phyloP scores from a whole-genome alignment of 2,888 invertebrate genomes.

The Macaria liturata region DNA sequence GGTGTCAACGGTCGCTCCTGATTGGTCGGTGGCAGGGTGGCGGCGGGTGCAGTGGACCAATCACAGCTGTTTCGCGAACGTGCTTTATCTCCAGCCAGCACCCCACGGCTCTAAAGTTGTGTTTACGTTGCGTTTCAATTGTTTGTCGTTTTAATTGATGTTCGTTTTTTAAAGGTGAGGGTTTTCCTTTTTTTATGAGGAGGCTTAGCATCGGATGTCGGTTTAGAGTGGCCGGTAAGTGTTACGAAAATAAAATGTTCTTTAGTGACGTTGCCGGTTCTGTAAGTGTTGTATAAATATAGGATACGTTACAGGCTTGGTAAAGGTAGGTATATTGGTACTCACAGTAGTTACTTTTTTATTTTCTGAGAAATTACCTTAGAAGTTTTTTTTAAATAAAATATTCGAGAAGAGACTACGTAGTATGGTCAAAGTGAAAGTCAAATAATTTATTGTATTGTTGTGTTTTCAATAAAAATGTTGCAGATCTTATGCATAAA shows the following conservation, averaged over 20 bases:
- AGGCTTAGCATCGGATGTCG: constrained; percentile 33
- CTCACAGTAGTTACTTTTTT: no score
- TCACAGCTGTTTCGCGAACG: constrained; percentile 53
- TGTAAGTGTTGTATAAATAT: no score
- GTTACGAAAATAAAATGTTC: constrained; percentile 8
- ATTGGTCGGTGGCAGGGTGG: constrained; percentile 58
- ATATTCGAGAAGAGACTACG: no score
- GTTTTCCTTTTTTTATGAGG: constrained; percentile 21
- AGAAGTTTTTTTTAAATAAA: no score
- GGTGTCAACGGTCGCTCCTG: constrained; percentile 43
- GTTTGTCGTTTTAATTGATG: constrained; percentile 78
- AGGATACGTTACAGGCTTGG: no score
- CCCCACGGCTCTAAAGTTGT: constrained; percentile 61
- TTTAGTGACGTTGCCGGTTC: background rate
- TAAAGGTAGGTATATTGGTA: no score
- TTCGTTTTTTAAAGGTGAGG: constrained; percentile 56
- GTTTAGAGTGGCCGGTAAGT: constrained; percentile 25
- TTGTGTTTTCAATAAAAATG: no score
- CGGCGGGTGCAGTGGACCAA: constrained; percentile 52
- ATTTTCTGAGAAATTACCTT: no score
- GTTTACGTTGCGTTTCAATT: constrained; percentile 78
- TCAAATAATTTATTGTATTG: no score
- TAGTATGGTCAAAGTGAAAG: no score
- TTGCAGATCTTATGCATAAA: no score
- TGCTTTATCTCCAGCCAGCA: constrained; percentile 70